These are phyloP conservation scores for Neocrepidodera transversa DNA, from an alignment of 2,888 invertebrate species.

Conservation along the genomic window DNA sequence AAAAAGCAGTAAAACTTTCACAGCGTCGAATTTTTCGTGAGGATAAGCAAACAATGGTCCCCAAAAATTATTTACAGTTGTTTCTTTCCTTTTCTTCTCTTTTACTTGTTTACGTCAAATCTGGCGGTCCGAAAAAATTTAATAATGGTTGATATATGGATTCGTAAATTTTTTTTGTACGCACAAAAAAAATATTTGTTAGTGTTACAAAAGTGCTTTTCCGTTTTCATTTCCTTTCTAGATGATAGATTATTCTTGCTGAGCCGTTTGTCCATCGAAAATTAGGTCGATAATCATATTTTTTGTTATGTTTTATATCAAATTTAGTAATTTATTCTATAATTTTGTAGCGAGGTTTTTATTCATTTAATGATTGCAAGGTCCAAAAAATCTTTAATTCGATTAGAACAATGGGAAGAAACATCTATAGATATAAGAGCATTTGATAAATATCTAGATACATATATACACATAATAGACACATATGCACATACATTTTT, in stretches of 20 bases:
- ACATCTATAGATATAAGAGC: too few species aligned
- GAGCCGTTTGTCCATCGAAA: not conserved
- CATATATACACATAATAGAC: too few species aligned
- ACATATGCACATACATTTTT: too few species aligned
- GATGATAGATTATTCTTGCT: constrained; percentile 18
- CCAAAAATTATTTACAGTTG: constrained; percentile 23
- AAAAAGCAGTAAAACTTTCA: not conserved
- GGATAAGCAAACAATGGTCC: constrained; percentile 21
- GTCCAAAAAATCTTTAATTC: too few species aligned
- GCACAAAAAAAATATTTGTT: constrained; percentile 21
- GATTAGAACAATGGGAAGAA: too few species aligned
- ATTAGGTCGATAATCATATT: constrained; percentile 14
- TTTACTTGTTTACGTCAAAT: constrained; percentile 23
- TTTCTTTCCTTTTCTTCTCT: constrained; percentile 10
- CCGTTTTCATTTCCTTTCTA: constrained; percentile 14
- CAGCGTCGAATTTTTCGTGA: constrained; percentile 8
- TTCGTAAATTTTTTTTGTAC: constrained; percentile 2
- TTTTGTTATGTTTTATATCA: too few species aligned
- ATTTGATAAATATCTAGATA: too few species aligned
- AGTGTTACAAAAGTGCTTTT: constrained; percentile 23
- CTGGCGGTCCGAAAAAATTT: constrained; percentile 28
- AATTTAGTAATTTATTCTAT: too few species aligned
- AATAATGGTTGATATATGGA: constrained; percentile 26
- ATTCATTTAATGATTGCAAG: too few species aligned
- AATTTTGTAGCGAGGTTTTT: too few species aligned